phyloP scores from a whole-genome alignment of 2,797 vertebrate genomes.

The Neosilurus hyrtlii region DNA sequence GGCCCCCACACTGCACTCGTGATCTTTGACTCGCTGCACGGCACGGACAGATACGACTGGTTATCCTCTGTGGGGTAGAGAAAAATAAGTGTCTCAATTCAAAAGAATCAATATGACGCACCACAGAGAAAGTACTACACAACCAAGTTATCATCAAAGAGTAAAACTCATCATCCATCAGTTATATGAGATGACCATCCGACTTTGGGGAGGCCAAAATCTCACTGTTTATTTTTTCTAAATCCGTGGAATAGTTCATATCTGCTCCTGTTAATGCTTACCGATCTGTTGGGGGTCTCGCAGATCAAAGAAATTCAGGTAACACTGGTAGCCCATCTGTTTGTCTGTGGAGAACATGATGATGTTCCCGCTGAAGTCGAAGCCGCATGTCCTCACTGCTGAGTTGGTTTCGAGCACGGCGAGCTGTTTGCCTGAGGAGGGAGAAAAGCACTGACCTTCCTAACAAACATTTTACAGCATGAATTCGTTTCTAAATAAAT shows the following conservation, averaged over 20 bases:
- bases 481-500: background rate
- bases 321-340: conserved; percentile 99
- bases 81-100: background rate
- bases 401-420: conserved; percentile 92
- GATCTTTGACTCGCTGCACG: conserved; percentile 91
- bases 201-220: background rate
- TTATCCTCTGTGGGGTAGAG: conserved; percentile 80
- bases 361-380: conserved; percentile 98
- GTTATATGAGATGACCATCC: background rate
- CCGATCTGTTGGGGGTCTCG: conserved; percentile 93
- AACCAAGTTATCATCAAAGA: background rate
- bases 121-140: no score
- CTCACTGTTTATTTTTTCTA: background rate
- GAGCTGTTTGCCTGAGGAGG: conserved; percentile 86
- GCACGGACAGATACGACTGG: conserved; percentile 88
- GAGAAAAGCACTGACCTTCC: no score
- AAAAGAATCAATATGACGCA: no score
- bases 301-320: conserved; percentile 92
- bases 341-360: conserved; percentile 99
- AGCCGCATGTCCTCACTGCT: conserved; percentile 93
- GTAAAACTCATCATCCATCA: background rate
- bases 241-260: background rate
- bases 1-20: conserved; percentile 97
- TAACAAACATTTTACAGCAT: background rate
- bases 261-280: conserved; percentile 56